Evolutionary conservation across 2,113 vertebrate species (phyloP).

Genomic region (Eptesicus fuscus): DNA sequence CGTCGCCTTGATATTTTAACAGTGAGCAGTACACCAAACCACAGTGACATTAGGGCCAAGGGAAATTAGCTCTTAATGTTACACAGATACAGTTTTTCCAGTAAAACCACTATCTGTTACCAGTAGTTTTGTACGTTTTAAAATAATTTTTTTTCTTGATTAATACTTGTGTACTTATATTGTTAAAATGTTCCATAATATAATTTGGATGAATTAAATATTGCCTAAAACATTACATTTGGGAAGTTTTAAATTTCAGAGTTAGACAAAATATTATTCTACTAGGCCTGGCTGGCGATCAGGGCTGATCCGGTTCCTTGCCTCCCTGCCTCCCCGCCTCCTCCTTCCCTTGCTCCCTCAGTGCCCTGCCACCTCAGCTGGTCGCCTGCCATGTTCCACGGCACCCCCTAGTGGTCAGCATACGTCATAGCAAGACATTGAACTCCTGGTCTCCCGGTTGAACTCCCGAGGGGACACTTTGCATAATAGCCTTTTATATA

Average conservation of each 20-base stretch:
- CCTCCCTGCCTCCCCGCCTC: no score
- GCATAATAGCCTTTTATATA: no score
- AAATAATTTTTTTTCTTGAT: background rate
- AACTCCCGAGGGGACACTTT: no score
- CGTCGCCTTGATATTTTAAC: constrained; percentile 10
- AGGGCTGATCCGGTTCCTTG: no score
- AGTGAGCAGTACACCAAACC: background rate
- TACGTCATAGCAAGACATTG: accelerated
- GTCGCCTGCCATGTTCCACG: no score
- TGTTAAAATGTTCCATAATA: constrained; percentile 1
- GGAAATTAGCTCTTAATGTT: background rate
- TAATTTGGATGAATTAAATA: background rate
- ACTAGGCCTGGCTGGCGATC: no score
- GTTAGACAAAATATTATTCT: background rate
- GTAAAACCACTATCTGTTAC: background rate
- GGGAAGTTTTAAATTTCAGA: background rate
- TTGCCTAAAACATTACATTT: constrained; percentile 14
- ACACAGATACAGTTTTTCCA: background rate
- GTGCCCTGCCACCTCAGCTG: no score
- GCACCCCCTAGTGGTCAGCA: no score
- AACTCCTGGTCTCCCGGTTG: no score
- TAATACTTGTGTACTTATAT: background rate
- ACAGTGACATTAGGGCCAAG: background rate
- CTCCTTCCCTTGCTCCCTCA: no score
- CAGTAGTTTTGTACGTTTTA: background rate